Evolutionary conservation across 1,140 invertebrate species (phyloP), one percentile per base, ranked within the genome.

Genomic region (Drosophila erecta): DNA sequence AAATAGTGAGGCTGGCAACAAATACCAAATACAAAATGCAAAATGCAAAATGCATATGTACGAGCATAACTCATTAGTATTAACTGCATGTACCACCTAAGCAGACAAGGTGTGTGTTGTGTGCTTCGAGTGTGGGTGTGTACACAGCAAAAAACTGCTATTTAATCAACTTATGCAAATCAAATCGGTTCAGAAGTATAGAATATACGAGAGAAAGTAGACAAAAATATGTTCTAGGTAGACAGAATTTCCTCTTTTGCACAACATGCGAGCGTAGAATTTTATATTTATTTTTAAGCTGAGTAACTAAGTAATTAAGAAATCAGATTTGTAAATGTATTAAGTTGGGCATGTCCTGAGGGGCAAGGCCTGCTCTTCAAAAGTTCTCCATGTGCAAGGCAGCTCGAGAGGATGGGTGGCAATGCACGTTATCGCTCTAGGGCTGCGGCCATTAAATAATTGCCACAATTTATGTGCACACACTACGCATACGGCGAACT

Each of bases 1-100:
- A 74, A 73, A 73, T 60, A 73, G 67, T 54, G 6, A 41, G 46
- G 47, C 49, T 20, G 35, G 49, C 54, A 59, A 58, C 65, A 70
- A 70, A 70, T 69, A 69, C 50, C 22, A 55, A 79, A 65, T 51
- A 59, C 74, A 61, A 59, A 79, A 75, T 76, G 62, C 56, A 61
- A 59, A 79, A 75, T 76, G 62, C 56, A 61, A 69, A 61, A 71
- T 59, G 57, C 74, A 62, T 86, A 62, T 81, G 83, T 51, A 43
- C 59, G 44, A 61, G 79, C 84, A 86, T 86, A 87, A 86, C 83
- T 86, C 84, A 89, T 87, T 87, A 79, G 85, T 83, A 86, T 86
- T 86, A 86, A 81, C 85, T 86, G 73, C 75, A 79, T 76, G 79
- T 71, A 65, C 49, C 37, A 10, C 15, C 61, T 51, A 56, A 24